Evolutionary conservation across 1,140 invertebrate species (phyloP).

Genomic region (Drosophila rhopaloa): DNA sequence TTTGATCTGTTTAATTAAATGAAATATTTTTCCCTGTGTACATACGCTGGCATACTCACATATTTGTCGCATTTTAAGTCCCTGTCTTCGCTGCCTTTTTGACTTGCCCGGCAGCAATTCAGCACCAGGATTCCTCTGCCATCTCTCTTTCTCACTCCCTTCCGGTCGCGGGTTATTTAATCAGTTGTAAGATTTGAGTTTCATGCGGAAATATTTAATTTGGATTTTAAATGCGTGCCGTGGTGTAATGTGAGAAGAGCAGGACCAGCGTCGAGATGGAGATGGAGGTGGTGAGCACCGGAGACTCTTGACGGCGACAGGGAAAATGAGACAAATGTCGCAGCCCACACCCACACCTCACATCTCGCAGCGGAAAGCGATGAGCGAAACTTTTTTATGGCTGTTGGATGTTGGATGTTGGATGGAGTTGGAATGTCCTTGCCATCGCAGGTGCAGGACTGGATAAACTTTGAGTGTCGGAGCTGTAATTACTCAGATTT

Average conservation of each 20-base stretch:
- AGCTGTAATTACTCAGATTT: constrained; percentile 64
- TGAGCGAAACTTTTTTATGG: constrained; percentile 56
- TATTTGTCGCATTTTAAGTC: constrained; percentile 73
- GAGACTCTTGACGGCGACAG: constrained; percentile 60
- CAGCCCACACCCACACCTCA: constrained; percentile 9
- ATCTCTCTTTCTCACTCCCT: constrained; percentile 8
- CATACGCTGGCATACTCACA: constrained; percentile 8
- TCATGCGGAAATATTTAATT: constrained; percentile 83
- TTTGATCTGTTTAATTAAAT: too few species aligned
- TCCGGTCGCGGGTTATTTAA: constrained; percentile 70
- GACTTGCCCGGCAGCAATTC: constrained; percentile 64
- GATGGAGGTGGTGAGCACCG: constrained; percentile 20
- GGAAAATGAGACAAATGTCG: constrained; percentile 70
- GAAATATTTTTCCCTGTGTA: neutral
- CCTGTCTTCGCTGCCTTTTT: constrained; percentile 61
- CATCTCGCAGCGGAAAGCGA: constrained; percentile 23
- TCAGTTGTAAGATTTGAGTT: constrained; percentile 82
- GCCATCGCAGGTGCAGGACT: constrained; percentile 58
- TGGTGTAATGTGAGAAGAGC: constrained; percentile 65
- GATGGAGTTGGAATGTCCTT: constrained; percentile 42
- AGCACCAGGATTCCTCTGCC: constrained; percentile 6
- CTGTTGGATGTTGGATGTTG: constrained; percentile 41
- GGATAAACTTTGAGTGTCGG: constrained; percentile 60
- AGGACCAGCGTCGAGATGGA: constrained; percentile 13
- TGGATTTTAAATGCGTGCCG: constrained; percentile 81